phyloP scores from a whole-genome alignment of 2,797 vertebrate species.

The Macropodus opercularis region DNA sequence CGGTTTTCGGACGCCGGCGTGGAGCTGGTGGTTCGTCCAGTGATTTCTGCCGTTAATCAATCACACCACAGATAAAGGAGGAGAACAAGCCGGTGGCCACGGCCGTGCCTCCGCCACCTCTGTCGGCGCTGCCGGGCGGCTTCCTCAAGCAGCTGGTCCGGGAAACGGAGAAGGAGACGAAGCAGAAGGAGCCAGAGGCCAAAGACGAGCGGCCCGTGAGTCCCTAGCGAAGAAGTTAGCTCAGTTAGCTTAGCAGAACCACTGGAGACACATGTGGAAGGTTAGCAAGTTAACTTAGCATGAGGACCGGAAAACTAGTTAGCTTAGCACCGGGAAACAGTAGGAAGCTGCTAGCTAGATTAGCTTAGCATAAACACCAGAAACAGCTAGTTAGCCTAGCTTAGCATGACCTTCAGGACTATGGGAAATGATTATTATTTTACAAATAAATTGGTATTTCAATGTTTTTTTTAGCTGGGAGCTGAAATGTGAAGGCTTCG shows the following conservation, averaged over 20 bases:
- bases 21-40: too few relatives aligned
- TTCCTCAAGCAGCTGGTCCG: slow-evolving; percentile 95
- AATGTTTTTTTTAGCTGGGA: too few relatives aligned
- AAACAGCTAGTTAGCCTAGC: background rate
- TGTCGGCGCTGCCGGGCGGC: slow-evolving; percentile 89
- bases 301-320: too few relatives aligned
- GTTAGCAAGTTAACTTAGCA: too few relatives aligned
- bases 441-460: background rate
- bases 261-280: too few relatives aligned
- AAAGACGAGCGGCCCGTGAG: slow-evolving; percentile 78
- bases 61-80: slow-evolving; percentile 88
- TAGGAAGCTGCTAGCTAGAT: background rate
- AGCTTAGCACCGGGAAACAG: too few relatives aligned
- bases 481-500: too few relatives aligned
- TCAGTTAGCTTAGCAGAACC: background rate
- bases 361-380: background rate
- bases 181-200: slow-evolving; percentile 79
- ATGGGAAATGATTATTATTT: too few relatives aligned
- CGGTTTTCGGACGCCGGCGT: too few relatives aligned
- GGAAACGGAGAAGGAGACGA: slow-evolving; percentile 91
- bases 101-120: slow-evolving; percentile 79
- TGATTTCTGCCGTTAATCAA: too few relatives aligned
- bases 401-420: too few relatives aligned
- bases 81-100: slow-evolving; percentile 84
- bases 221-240: background rate